phyloP scores from a whole-genome alignment of 2,113 vertebrate species.

The Tetrax tetrax region DNA sequence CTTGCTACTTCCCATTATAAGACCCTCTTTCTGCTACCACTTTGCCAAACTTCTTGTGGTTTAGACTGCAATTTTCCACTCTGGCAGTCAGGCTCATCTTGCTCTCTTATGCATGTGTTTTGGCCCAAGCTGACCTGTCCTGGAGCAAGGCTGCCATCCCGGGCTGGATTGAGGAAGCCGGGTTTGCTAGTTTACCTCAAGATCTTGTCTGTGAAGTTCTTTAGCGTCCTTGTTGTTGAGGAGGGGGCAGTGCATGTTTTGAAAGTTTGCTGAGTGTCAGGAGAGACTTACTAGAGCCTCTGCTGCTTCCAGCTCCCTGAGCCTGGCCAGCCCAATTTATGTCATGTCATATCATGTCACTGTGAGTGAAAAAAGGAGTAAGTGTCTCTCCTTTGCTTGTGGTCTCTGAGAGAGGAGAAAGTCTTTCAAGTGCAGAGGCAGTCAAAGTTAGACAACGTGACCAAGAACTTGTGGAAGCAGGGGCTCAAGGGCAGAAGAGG shows the following conservation, averaged over 20 bases:
- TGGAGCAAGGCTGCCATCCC: background rate
- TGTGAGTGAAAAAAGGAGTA: background rate
- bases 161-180: background rate
- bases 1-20: background rate
- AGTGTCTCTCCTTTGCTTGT: background rate
- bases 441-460: background rate
- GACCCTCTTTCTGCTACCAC: background rate
- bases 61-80: background rate
- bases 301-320: background rate
- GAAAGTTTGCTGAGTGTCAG: background rate
- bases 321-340: background rate
- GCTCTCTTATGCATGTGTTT: accelerated
- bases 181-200: background rate
- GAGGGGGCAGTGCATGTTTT: background rate
- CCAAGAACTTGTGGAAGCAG: background rate
- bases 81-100: background rate
- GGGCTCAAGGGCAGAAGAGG: background rate
- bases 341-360: background rate
- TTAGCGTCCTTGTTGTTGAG: background rate
- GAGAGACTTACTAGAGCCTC: background rate
- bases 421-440: background rate
- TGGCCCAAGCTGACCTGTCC: background rate
- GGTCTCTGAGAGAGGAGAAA: background rate
- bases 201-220: background rate
- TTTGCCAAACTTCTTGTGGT: background rate